Evolutionary conservation across 2,888 invertebrate species (phyloP).

Genomic region (Pandemis heparana): DNA sequence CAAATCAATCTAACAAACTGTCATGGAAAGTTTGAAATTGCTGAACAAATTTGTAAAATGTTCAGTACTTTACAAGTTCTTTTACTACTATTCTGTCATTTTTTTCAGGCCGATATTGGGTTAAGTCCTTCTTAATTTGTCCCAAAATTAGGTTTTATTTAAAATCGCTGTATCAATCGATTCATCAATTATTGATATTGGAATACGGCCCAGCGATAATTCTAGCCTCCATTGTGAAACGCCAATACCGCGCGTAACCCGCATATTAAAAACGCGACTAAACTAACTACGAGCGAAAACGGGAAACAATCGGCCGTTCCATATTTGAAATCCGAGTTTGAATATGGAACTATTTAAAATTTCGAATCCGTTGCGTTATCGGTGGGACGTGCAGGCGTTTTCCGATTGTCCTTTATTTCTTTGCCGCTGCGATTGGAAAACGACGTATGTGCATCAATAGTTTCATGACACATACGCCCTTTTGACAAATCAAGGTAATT

Average conservation of each 20-base stretch:
- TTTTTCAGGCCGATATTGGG: neutral
- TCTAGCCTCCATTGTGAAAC: constrained; percentile 80
- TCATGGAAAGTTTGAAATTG: neutral
- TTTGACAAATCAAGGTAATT: constrained; percentile 42
- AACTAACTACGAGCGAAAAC: constrained; percentile 65
- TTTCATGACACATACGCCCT: neutral
- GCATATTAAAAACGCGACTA: constrained; percentile 78
- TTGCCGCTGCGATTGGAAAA: neutral
- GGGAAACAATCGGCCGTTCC: constrained; percentile 82
- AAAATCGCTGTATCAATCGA: neutral
- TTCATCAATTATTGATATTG: constrained; percentile 25
- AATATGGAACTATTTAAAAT: constrained; percentile 85
- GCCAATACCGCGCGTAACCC: constrained; percentile 75
- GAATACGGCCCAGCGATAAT: constrained; percentile 52
- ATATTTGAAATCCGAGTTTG: constrained; percentile 81
- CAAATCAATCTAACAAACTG: neutral
- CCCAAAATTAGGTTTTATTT: neutral
- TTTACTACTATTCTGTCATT: neutral
- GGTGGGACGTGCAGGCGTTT: constrained; percentile 80
- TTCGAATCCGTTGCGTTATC: constrained; percentile 85
- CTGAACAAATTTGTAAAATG: neutral
- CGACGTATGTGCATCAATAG: constrained; percentile 1
- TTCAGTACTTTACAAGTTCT: neutral
- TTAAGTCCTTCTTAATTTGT: neutral
- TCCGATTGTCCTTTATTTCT: constrained; percentile 74